Evolutionary conservation across 2,113 vertebrate species (phyloP).

Genomic region (Silurus meridionalis): DNA sequence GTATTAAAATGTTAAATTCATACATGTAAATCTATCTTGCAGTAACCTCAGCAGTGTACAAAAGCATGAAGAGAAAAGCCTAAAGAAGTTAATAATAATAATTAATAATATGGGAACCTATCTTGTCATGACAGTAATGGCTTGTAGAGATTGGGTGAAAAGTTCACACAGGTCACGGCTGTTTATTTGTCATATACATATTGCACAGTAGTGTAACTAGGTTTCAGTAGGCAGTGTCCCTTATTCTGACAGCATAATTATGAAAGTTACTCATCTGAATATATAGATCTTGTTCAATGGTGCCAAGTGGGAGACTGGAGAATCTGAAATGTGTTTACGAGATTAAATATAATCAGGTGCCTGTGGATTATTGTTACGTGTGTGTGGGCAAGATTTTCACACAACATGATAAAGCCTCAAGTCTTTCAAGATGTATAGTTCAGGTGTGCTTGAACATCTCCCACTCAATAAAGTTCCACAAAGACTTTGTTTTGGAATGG

Average conservation of each 20-base stretch:
- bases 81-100: neutral
- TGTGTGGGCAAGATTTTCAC: conserved; percentile 40
- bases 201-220: too few species aligned
- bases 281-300: neutral
- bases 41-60: neutral
- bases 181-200: too few species aligned
- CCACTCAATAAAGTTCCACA: conserved; percentile 19
- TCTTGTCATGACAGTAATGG: neutral
- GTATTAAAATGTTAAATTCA: too few species aligned
- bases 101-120: neutral
- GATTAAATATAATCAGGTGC: neutral
- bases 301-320: neutral
- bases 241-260: neutral
- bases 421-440: conserved; percentile 5
- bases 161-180: neutral
- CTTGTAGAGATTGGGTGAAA: neutral
- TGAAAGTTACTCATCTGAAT: neutral
- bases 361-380: neutral
- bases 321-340: neutral
- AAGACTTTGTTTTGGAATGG: neutral
- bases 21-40: too few species aligned
- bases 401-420: conserved; percentile 26
- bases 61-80: neutral
- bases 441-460: neutral
- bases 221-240: too few species aligned